Base-by-base conservation (phyloP, 1,140 invertebrate genomes). In the Drosophila busckii region DNA sequence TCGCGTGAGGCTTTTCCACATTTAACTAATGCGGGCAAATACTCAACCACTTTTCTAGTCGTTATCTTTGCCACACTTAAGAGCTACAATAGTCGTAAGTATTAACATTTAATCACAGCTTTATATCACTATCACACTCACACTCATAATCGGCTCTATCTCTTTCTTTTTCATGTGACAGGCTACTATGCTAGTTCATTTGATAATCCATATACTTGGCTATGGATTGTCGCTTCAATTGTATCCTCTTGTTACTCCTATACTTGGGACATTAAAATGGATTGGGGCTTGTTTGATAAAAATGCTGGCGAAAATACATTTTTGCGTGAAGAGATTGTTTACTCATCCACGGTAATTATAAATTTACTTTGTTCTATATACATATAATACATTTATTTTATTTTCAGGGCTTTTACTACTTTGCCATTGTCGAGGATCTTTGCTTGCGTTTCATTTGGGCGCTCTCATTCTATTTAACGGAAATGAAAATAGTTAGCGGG, bases 251-350 rank as follows among this genome's bases (percentile, higher is more conserved):
- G 92, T 32, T 98, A 97, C 85, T 93, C 95, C 0, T 96, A 96
- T 70, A 93, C 93, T 0, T 99, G 97, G 97, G 97, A 99, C 87
- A 93, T 99, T 3, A 97, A 96, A 88, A 97, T 99, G 95, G 97
- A 99, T 91, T 99, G 97, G 97, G 97, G 98, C 6, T 89, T 99
- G n/a, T 93, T 98, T 56, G 96, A 97, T 84, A 93, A 91, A 50
- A 93, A 93, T 45, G 93, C 95, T 7, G 92, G 93, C 15, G 94
- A 98, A 88, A 96, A 97, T 88, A 91, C 88, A 61, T 92, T 94
- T 69, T 88, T 95, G 1, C 86, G 93, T 8, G 93, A 95, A 84
- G 93, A 95, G 87, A 92, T 93, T 26, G 93, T 94, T 3, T 94
- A 94, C 75, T 93, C 92, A 12, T 92, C 92, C n/a, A 90, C 90